Conservation (phyloP, 2,113 vertebrate species). For the Gobio gobio region DNA sequence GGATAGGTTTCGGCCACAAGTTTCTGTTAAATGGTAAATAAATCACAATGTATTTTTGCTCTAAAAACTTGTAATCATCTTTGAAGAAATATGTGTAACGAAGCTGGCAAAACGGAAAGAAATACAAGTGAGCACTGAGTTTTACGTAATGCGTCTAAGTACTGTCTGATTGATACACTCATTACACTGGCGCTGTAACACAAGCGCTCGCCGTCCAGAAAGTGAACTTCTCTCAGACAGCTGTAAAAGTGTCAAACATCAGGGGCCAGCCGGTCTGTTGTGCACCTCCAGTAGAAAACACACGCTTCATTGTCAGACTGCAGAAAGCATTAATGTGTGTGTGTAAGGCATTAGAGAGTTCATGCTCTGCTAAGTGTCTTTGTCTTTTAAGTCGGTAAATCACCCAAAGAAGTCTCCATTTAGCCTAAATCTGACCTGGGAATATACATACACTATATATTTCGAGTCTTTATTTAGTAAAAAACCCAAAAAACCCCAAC, state of each 20-base stretch:
- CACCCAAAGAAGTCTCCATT: not conserved
- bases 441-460: not conserved
- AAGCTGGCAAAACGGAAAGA: not conserved
- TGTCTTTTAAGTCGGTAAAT: not conserved
- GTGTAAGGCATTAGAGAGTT: not conserved
- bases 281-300: not conserved
- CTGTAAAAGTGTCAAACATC: conserved; percentile 15
- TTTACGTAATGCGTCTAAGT: not conserved
- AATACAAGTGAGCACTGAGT: not conserved
- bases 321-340: not conserved
- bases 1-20: not conserved
- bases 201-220: not conserved
- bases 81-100: not conserved
- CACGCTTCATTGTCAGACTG: not conserved
- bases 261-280: not conserved
- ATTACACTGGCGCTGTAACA: not conserved
- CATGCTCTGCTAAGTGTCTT: not conserved
- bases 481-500: no score
- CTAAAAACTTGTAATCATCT: not conserved
- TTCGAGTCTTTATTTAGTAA: not conserved
- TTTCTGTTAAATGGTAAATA: not conserved
- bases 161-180: not conserved
- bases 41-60: not conserved
- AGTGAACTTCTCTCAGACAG: conserved; percentile 14
- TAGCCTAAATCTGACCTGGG: not conserved